These are phyloP conservation scores for Potamarius usumacintae DNA, from an alignment of 2,113 vertebrate genomes.

Conservation along the genomic window DNA sequence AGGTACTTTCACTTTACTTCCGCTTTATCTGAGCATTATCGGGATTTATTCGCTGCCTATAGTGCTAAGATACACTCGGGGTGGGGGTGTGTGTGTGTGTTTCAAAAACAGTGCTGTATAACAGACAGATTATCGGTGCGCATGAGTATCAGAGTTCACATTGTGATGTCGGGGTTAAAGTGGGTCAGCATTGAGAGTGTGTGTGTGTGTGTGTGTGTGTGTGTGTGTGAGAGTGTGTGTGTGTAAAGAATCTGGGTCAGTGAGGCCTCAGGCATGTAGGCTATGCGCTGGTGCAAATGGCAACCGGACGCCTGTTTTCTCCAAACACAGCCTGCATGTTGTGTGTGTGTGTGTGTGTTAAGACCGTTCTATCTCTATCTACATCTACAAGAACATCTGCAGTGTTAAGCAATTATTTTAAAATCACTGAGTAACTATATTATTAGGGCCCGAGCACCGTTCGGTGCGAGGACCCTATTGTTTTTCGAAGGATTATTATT, in stretches of 20 bases:
- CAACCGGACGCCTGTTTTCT: conserved; percentile 37
- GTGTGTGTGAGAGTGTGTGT: conserved; percentile 13
- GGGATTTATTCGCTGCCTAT: not conserved
- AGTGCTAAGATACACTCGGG: not conserved
- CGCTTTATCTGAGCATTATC: not conserved
- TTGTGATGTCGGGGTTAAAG: conserved; percentile 1
- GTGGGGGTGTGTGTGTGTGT: not conserved
- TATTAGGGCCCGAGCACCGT: no score
- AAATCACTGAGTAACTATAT: no score
- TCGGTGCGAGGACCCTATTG: no score
- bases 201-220: conserved; percentile 28
- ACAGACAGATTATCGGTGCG: not conserved
- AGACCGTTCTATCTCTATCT: not conserved
- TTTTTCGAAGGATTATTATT: no score
- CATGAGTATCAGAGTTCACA: conserved; percentile 5
- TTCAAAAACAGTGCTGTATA: not conserved
- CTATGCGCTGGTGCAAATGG: conserved; percentile 58
- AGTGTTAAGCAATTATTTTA: no score
- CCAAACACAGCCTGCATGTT: conserved; percentile 10
- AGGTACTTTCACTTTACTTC: not conserved
- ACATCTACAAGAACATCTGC: no score
- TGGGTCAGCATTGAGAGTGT: not conserved
- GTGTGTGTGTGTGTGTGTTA: conserved; percentile 6
- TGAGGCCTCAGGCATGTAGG: conserved; percentile 66
- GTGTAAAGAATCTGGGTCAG: conserved; percentile 67